Conservation (phyloP, 2,888 invertebrate species). For the Archips xylosteana region DNA sequence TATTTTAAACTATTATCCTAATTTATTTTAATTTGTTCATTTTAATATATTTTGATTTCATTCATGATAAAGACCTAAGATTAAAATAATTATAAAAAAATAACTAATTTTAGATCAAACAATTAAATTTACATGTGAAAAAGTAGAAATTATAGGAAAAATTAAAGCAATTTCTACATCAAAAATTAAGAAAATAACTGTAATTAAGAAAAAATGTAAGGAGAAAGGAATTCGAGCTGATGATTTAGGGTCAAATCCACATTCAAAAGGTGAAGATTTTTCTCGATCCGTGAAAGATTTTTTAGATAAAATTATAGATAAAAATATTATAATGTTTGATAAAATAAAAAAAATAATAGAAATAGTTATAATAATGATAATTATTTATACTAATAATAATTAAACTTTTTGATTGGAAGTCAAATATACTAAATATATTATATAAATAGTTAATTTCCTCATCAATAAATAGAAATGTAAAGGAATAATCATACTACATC, state of each 20-base stretch:
- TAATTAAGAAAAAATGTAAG: slow-evolving; percentile 87
- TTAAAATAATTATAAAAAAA: slow-evolving; percentile 82
- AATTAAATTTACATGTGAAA: slow-evolving; percentile 62
- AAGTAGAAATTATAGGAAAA: slow-evolving; percentile 83
- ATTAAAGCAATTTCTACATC: slow-evolving; percentile 89
- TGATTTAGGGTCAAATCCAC: slow-evolving; percentile 74
- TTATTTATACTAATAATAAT: slow-evolving; percentile 86
- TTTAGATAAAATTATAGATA: slow-evolving; percentile 83
- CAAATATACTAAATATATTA: slow-evolving; percentile 89
- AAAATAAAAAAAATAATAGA: slow-evolving; percentile 69
- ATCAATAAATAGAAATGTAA: slow-evolving; percentile 88
- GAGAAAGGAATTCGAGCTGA: slow-evolving; percentile 72
- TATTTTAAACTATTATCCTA: slow-evolving; percentile 70
- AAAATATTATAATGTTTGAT: slow-evolving; percentile 76
- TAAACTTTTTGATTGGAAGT: slow-evolving; percentile 90
- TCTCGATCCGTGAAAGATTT: slow-evolving; percentile 86
- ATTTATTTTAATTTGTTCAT: slow-evolving; percentile 63
- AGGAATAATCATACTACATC: slow-evolving; percentile 73
- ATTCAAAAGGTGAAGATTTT: slow-evolving; percentile 88
- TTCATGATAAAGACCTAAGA: slow-evolving; percentile 75
- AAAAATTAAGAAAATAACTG: slow-evolving; percentile 90
- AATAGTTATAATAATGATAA: slow-evolving; percentile 69
- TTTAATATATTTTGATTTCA: slow-evolving; percentile 77
- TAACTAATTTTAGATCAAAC: slow-evolving; percentile 64
- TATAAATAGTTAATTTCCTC: slow-evolving; percentile 88